phyloP scores from a whole-genome alignment of 2,113 vertebrate genomes.

The Taxidea taxus region DNA sequence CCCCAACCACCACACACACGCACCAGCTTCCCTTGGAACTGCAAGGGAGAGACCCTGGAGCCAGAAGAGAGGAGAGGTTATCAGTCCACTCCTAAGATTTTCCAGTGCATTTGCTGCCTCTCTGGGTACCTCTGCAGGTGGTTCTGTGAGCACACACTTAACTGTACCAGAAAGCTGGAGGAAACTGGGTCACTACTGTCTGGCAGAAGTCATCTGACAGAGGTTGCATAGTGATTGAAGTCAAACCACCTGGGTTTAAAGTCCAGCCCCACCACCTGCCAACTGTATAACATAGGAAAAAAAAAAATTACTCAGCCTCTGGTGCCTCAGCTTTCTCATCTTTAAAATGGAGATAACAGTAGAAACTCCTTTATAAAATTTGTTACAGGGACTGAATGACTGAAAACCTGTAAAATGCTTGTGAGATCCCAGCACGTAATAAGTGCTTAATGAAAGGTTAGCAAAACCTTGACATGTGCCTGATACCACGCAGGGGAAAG shows the following conservation, averaged over 20 bases:
- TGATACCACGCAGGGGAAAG: not conserved
- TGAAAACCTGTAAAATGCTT: not conserved
- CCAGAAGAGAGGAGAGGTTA: not conserved
- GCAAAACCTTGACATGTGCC: not conserved
- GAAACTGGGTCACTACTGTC: not conserved
- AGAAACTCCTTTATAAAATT: not conserved
- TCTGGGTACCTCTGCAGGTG: rapidly evolving
- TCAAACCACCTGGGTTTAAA: not conserved
- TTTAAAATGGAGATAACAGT: not conserved
- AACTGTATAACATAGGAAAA: not conserved
- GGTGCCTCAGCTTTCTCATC: not conserved
- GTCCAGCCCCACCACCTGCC: not conserved
- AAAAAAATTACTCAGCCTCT: not conserved
- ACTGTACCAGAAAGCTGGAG: not conserved
- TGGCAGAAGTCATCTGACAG: not conserved
- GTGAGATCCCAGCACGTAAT: not conserved
- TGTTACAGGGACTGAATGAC: not conserved
- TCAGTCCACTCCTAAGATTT: not conserved
- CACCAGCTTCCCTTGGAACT: not conserved
- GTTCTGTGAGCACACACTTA: not conserved
- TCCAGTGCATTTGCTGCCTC: not conserved
- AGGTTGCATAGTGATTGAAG: not conserved
- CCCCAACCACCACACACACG: not conserved
- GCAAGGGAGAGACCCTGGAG: too few species aligned
- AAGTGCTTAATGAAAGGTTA: not conserved